Percentiles rank a stretch among this genome's conserved stretches.
phyloP scores from a whole-genome alignment of 2,888 invertebrate species.

The Hesperia comma region DNA sequence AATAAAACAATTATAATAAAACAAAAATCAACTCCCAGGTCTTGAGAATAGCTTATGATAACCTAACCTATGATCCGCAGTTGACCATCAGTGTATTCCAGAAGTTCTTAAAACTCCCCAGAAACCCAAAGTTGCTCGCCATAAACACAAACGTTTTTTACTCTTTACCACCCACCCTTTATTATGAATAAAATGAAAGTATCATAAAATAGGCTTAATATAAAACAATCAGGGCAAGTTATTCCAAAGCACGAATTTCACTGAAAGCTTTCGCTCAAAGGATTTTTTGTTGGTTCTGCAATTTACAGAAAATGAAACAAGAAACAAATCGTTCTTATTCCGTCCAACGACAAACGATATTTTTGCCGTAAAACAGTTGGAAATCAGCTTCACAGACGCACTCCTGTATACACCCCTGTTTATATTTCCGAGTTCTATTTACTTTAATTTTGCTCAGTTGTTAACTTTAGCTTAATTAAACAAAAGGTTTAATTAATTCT shows the following conservation, averaged over 20 bases:
- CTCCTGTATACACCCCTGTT: constrained; percentile 14
- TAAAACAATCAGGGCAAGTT: constrained; percentile 23
- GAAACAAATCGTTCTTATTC: constrained; percentile 33
- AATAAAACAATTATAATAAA: too few relatives aligned
- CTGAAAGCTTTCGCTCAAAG: constrained; percentile 26
- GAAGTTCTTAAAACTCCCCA: neutral
- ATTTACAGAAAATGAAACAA: constrained; percentile 36
- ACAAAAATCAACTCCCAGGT: too few relatives aligned
- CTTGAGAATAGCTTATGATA: too few relatives aligned
- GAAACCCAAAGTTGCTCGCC: neutral
- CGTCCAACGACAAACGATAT: constrained; percentile 24
- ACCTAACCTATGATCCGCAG: too few relatives aligned
- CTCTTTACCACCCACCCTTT: neutral
- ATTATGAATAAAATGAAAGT: neutral
- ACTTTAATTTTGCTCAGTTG: neutral
- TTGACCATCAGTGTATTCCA: too few relatives aligned
- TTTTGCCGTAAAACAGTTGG: constrained; percentile 31
- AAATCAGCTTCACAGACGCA: constrained; percentile 23
- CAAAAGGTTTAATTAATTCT: neutral
- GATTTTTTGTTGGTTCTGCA: constrained; percentile 30
- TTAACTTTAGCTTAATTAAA: neutral
- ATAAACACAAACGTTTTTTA: neutral
- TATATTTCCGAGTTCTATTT: neutral
- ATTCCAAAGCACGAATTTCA: constrained; percentile 30
- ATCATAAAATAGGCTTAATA: constrained; percentile 12